These are phyloP conservation scores for Machimus atricapillus DNA, from an alignment of 2,888 invertebrate species.

Conservation along the genomic window DNA sequence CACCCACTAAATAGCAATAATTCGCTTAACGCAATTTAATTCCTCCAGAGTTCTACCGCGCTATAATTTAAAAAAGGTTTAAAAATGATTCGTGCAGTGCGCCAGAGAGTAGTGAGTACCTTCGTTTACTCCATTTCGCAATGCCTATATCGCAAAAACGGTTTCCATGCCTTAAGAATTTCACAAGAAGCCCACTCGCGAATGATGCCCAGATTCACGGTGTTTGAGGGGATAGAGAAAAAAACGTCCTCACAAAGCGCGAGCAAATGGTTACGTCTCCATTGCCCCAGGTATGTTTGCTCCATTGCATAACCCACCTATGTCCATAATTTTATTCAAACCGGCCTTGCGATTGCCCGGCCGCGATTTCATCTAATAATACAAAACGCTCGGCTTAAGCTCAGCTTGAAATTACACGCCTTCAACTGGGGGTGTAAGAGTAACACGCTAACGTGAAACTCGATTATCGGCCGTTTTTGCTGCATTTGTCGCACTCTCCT, in stretches of 20 bases:
- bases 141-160: background rate
- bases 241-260: background rate
- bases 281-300: constrained; percentile 3
- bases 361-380: constrained; percentile 9
- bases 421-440: background rate
- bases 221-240: background rate
- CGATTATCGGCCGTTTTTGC: background rate
- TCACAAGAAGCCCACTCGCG: background rate
- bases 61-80: background rate
- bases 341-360: constrained; percentile 22
- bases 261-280: constrained; percentile 8
- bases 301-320: constrained; percentile 29
- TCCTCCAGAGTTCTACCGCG: background rate
- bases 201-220: background rate
- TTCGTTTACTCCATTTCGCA: background rate
- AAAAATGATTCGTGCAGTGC: background rate
- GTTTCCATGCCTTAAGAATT: background rate
- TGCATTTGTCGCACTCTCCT: background rate
- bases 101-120: background rate
- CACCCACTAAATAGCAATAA: background rate
- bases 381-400: background rate
- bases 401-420: constrained; percentile 18
- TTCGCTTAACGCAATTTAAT: background rate
- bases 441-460: background rate
- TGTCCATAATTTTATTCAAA: constrained; percentile 26